phyloP scores from a whole-genome alignment of 2,113 vertebrate species.

The Corvus hawaiiensis region DNA sequence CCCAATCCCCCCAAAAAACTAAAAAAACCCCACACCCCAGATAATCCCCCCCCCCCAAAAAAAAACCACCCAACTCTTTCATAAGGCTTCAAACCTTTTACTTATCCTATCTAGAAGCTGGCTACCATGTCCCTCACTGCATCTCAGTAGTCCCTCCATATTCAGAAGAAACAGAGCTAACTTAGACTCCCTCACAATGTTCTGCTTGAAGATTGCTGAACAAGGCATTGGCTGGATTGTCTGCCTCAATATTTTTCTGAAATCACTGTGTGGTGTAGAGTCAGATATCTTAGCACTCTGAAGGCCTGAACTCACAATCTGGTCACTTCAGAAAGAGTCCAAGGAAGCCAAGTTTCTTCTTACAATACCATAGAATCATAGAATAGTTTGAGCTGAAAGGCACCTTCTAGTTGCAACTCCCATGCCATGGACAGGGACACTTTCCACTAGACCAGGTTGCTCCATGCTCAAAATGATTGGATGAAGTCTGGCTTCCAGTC shows the following conservation, averaged over 20 bases:
- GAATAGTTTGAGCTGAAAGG: neutral
- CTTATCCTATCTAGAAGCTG: neutral
- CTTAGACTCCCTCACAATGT: neutral
- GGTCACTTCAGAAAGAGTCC: neutral
- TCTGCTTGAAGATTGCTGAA: neutral
- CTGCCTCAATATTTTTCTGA: neutral
- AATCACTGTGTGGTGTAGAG: neutral
- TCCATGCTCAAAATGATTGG: neutral
- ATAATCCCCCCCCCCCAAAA: fast-evolving
- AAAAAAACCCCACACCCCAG: neutral
- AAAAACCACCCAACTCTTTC: fast-evolving
- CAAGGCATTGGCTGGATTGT: neutral
- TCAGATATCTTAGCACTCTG: neutral
- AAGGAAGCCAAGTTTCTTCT: neutral
- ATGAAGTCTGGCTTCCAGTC: neutral
- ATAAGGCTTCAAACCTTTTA: neutral
- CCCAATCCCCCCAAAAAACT: neutral
- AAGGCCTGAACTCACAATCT: neutral
- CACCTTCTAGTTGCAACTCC: too few species aligned
- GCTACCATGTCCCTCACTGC: neutral
- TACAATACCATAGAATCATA: neutral
- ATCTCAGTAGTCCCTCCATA: neutral
- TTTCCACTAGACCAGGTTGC: neutral
- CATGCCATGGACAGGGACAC: fast-evolving
- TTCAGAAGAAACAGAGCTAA: neutral